Evolutionary conservation across 2,888 invertebrate species (phyloP), one percentile per base, ranked within the genome.

Genomic region (Aquatica leii): DNA sequence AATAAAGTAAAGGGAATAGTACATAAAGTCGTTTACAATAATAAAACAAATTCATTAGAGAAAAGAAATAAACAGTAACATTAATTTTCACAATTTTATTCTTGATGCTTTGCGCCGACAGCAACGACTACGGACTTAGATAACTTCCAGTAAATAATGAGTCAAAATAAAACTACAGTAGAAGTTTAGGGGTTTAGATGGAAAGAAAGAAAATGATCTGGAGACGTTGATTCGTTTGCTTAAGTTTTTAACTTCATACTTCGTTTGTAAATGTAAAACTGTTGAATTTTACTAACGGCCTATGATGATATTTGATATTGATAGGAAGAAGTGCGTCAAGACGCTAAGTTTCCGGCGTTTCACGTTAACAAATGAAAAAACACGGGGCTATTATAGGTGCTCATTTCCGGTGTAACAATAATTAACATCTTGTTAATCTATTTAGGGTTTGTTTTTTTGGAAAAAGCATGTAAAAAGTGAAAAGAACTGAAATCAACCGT

Each of bases 271-370:
- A 57, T 46, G 40, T 54, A 52, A 55, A 61, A 57, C 48, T 53
- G 21, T 37, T 49, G 43, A 56, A 50, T 59, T 58, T 58, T 55
- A 55, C 63, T 66, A 68, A 66, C 63, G 62, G 58, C 59, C 62
- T 60, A 55, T 56, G 62, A 52, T 53, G 65, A 63, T 54, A 46
- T 46, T 46, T 55, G 63, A 65, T 62, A 67, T 66, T 65, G 67
- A 66, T 67, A 69, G 69, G 70, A 68, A 67, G 63, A 65, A 51
- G 60, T 40, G 65, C 70, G 73, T 71, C 72, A 68, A 66, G 74
- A 68, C 72, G 71, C 70, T 69, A 65, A 69, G 56, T 68, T 73
- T 73, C 74, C 73, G 73, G 72, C 71, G 71, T 70, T 69, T 67
- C 58, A 59, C 68, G 71, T 64, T 70, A 73, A 74, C 73, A 73